These are phyloP conservation scores for Diloba caeruleocephala DNA, from an alignment of 2,888 invertebrate genomes.

Conservation along the genomic window DNA sequence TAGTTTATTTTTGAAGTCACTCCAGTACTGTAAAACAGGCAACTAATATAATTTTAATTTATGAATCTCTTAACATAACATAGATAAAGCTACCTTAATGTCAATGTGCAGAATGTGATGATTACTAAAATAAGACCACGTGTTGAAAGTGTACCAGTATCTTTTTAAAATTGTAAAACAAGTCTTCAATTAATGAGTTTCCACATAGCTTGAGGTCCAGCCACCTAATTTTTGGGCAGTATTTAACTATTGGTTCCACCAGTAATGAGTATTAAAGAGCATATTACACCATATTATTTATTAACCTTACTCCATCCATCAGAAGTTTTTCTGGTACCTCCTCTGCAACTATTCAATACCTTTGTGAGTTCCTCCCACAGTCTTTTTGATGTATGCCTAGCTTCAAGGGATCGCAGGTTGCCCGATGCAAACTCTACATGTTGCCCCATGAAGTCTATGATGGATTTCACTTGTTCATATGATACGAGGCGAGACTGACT, in stretches of 20 bases:
- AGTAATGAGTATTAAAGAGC: background rate
- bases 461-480: constrained; percentile 71
- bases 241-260: no score
- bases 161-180: no score
- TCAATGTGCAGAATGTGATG: no score
- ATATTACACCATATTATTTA: constrained; percentile 16
- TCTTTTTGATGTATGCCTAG: constrained; percentile 70
- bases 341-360: constrained; percentile 63
- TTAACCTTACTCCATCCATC: constrained; percentile 79
- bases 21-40: constrained; percentile 70
- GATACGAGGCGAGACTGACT: constrained; percentile 64
- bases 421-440: constrained; percentile 75
- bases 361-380: constrained; percentile 74
- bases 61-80: no score
- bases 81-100: no score
- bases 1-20: constrained; percentile 78
- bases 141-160: no score
- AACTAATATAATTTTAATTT: no score
- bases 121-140: no score
- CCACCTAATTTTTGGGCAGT: no score
- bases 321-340: constrained; percentile 68
- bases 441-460: constrained; percentile 78
- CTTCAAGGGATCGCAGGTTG: constrained; percentile 68
- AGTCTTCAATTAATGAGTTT: no score
- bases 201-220: no score